Evolutionary conservation across 2,113 vertebrate species (phyloP).

Genomic region (Chascanopsetta lugubris): DNA sequence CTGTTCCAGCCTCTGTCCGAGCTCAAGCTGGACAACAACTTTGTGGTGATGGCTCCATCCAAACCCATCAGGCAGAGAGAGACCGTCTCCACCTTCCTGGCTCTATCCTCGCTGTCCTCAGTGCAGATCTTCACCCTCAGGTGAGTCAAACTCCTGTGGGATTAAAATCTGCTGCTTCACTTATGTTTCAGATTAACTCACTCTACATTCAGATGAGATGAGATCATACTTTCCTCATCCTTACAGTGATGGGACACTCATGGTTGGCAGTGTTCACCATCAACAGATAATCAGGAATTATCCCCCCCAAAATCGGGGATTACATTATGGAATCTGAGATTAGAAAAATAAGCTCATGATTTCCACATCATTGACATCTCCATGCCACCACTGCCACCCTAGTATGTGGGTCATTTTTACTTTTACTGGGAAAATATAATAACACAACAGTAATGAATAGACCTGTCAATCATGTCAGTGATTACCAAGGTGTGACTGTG

Average conservation of each 20-base stretch:
- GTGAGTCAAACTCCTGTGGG: slow-evolving; percentile 71
- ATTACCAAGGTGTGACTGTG: not conserved
- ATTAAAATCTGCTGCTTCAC: not conserved
- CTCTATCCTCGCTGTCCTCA: slow-evolving; percentile 83
- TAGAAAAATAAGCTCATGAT: slow-evolving; percentile 36
- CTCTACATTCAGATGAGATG: not conserved
- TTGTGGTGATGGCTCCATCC: slow-evolving; percentile 89
- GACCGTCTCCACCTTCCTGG: slow-evolving; percentile 85
- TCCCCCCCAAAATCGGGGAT: slow-evolving; percentile 23
- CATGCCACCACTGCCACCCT: slow-evolving; percentile 22
- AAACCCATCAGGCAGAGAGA: slow-evolving; percentile 89
- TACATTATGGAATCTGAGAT: slow-evolving; percentile 30
- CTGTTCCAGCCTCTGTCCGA: slow-evolving; percentile 85
- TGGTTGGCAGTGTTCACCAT: not conserved
- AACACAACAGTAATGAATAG: not conserved
- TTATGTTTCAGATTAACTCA: not conserved
- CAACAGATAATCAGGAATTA: slow-evolving; percentile 33
- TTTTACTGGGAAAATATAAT: not conserved
- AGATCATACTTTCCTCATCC: not conserved
- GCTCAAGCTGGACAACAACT: slow-evolving; percentile 85
- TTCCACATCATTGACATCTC: slow-evolving; percentile 19
- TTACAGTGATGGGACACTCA: not conserved
- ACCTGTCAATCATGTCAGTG: not conserved
- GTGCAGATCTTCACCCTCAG: slow-evolving; percentile 92
- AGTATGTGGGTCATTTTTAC: slow-evolving; percentile 1